Base-by-base conservation (phyloP, 2,113 vertebrate species). In the Oreochromis tanganicae region DNA sequence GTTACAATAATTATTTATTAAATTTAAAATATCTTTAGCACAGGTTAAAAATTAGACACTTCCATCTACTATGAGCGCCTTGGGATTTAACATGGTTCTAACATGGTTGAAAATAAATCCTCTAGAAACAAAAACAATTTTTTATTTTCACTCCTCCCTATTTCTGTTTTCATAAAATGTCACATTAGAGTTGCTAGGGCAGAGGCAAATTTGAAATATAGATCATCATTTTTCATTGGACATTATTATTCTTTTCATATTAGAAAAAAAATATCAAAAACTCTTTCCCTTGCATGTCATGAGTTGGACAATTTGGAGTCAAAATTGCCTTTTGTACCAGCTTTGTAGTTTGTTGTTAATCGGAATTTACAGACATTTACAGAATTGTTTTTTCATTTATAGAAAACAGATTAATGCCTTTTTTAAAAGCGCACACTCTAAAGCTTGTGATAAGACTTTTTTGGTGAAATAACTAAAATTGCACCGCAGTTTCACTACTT, bases 1-100 rank as follows among this genome's bases (percentile, higher is more conserved):
- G 94, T 96, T 96, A 96, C 95, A 97, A 95, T 96, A 93, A 93
- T 96, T 96, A 97, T 97, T 97, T 97, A 97, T 96, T 97, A 97
- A 97, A 97, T 96, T 96, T 96, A 96, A 97, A 96, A 95, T 95
- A 96, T 97, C 95, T 96, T 96, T 96, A 96, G 96, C 95, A 96
- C 96, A 96, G 95, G 95, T 96, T 95, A 96, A 96, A 97, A 97
- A 96, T 94, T 93, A 95, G 96, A 96, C 95, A 96, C 95, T 96
- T 96, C 92, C 92, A 91, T 96, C 94, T 94, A 92, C 94, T 90
- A 94, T 96, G 91, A 95, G 94, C 88, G 95, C 90, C 94, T 95
- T 94, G 91, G 93, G 91, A 86, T 92, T 94, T 81, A 83, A 94
- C 88, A 93, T 90, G 92, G 87, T 91, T 95, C 91, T 93, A 92